These are phyloP conservation scores for Ciconia nigra DNA, from an alignment of 2,797 vertebrate genomes.

Conservation along the genomic window DNA sequence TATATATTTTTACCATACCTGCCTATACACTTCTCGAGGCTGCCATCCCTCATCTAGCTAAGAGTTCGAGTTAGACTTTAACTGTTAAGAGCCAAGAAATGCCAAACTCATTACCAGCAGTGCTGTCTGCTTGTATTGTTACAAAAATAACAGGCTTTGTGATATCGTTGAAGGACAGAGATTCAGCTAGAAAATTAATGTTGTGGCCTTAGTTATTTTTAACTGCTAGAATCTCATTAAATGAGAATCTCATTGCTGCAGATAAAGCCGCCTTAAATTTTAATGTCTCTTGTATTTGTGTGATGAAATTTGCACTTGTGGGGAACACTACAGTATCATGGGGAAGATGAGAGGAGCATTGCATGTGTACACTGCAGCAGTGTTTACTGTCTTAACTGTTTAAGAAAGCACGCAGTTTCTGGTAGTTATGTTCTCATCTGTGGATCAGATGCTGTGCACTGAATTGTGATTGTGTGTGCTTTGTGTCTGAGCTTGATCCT, in stretches of 20 bases:
- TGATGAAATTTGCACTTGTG: not conserved
- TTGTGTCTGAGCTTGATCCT: not conserved
- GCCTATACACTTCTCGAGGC: not conserved
- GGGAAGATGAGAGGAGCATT: not conserved
- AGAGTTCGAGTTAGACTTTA: not conserved
- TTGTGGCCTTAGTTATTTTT: not conserved
- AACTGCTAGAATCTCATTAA: not conserved
- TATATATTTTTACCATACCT: not conserved
- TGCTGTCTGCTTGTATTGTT: not conserved
- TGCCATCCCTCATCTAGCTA: not conserved
- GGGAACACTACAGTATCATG: not conserved
- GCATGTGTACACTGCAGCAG: not conserved
- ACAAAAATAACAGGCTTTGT: not conserved
- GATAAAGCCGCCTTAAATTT: not conserved
- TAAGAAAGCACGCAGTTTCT: not conserved
- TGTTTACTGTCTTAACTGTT: not conserved
- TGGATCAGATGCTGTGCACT: not conserved
- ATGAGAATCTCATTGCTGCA: too few relatives aligned
- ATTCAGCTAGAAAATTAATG: not conserved
- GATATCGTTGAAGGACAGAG: not conserved
- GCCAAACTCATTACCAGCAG: not conserved
- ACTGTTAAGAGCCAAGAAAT: not conserved
- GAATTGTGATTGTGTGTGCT: not conserved
- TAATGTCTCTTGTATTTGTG: not conserved
- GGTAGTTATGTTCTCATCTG: not conserved